Evolutionary conservation across 2,797 vertebrate species (phyloP), one percentile per base, ranked within the genome.

Genomic region (Astyanax mexicanus): DNA sequence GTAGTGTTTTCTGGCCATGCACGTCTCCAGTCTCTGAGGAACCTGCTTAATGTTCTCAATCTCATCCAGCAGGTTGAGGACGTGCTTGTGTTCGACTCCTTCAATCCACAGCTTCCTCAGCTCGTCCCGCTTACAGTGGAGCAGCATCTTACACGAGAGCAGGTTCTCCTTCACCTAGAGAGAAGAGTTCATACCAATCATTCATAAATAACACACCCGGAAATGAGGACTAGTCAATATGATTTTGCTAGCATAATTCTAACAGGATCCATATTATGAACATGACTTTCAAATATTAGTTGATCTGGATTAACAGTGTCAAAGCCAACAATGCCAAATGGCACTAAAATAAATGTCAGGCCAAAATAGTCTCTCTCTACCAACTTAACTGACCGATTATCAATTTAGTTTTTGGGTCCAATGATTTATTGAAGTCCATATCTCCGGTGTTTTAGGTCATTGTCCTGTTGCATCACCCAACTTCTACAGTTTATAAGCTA

Each of bases 1-100:
- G 88, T 99, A 99, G 87, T 93, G 96, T 85, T 99, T 99, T 94
- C 95, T 97, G 60, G 94, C 95, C 96, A 98, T 98, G 84, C 93
- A 95, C 80, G 95, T 89, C 69, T 97, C 97, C 89, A 99, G 90
- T 42, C 95, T 94, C 65, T 99, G 97, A 73, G 97, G 97, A 61
- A 98, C 97, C 73, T 99, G 97, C 84, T 98, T 99, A 88, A 99
- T 99, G 88, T 95, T 97, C 90, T 99, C 98, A 0, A 99, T 99
- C 86, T 99, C 97, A 27, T 99, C 98, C 89, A 99, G 91, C 69
- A 99, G 91, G 86, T 97, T 96, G 40, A 99, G 91, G 44, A 99
- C 97, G 0, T 99, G 97, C 83, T 99, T 99, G 88, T 99, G 98
- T 80, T 99, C 98, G 7, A 99, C 96, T 23, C 98, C 98, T 85